Evolutionary conservation across 2,797 vertebrate species (phyloP).

Genomic region (Emydoidea blandingii): DNA sequence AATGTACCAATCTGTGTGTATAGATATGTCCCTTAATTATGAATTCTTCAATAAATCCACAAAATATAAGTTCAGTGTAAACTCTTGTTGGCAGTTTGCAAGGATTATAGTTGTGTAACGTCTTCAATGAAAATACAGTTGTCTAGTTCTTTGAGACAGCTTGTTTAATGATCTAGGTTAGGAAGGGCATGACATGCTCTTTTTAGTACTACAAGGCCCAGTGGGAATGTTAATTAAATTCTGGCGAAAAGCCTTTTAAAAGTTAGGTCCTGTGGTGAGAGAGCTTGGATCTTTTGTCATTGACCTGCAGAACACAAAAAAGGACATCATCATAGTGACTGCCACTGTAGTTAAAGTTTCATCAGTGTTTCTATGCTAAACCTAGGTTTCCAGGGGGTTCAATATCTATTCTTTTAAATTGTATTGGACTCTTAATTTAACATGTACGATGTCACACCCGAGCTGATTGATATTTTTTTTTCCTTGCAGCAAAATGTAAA

Average conservation of each 20-base stretch:
- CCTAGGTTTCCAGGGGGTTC: accelerated
- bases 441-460: neutral
- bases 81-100: slow-evolving; percentile 17
- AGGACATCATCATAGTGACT: neutral
- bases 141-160: neutral
- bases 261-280: neutral
- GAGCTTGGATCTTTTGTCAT: slow-evolving; percentile 3
- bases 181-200: slow-evolving; percentile 5
- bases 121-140: neutral
- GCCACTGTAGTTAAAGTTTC: neutral
- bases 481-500: neutral
- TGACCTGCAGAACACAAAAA: neutral
- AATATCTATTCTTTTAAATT: neutral
- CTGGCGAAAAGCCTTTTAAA: slow-evolving; percentile 20
- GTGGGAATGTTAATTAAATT: slow-evolving; percentile 54
- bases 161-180: neutral
- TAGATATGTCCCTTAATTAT: neutral
- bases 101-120: neutral
- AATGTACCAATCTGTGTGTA: slow-evolving; percentile 5
- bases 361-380: neutral
- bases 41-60: slow-evolving; percentile 7
- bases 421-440: neutral
- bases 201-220: slow-evolving; percentile 15
- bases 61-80: neutral
- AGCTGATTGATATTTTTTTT: accelerated